Percentiles rank a stretch among this genome's conserved stretches.
Evolutionary conservation across 2,888 invertebrate species (phyloP).

Genomic region (Epirrhoe tristata): DNA sequence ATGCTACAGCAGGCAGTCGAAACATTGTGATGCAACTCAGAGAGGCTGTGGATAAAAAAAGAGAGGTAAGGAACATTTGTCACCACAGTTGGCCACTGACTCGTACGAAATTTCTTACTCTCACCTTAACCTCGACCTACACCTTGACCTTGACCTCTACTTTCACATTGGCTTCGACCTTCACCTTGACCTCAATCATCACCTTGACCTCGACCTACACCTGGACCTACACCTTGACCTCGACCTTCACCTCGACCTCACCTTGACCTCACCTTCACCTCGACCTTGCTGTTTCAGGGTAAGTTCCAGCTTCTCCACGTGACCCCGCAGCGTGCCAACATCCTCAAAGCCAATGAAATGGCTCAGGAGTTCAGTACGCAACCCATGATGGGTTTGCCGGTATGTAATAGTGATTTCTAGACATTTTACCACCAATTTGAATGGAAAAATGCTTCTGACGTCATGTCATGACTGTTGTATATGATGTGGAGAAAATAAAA

Average conservation of each 20-base stretch:
- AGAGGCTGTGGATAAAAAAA: slow-evolving; percentile 85
- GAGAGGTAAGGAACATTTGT: slow-evolving; percentile 65
- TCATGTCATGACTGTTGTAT: too few relatives aligned
- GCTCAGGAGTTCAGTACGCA: slow-evolving; percentile 88
- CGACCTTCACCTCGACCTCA: background rate
- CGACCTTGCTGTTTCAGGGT: slow-evolving; percentile 52
- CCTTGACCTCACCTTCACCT: too few relatives aligned
- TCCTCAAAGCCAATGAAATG: slow-evolving; percentile 91
- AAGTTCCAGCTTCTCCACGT: slow-evolving; percentile 80
- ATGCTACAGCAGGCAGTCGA: slow-evolving; percentile 84
- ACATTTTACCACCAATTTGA: too few relatives aligned
- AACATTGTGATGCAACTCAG: slow-evolving; percentile 89
- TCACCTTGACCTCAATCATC: too few relatives aligned
- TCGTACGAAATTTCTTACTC: too few relatives aligned
- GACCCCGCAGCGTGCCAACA: slow-evolving; percentile 88
- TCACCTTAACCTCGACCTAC: background rate
- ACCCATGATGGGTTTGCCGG: slow-evolving; percentile 76
- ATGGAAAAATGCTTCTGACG: too few relatives aligned
- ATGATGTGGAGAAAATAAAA: too few relatives aligned
- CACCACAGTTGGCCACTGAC: background rate
- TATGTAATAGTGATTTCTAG: too few relatives aligned
- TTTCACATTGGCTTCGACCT: too few relatives aligned
- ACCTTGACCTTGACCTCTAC: too few relatives aligned
- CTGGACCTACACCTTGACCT: too few relatives aligned
- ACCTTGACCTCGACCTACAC: too few relatives aligned